These are phyloP conservation scores for Synergus laeviventris DNA, from an alignment of 2,888 invertebrate genomes.

Conservation along the genomic window DNA sequence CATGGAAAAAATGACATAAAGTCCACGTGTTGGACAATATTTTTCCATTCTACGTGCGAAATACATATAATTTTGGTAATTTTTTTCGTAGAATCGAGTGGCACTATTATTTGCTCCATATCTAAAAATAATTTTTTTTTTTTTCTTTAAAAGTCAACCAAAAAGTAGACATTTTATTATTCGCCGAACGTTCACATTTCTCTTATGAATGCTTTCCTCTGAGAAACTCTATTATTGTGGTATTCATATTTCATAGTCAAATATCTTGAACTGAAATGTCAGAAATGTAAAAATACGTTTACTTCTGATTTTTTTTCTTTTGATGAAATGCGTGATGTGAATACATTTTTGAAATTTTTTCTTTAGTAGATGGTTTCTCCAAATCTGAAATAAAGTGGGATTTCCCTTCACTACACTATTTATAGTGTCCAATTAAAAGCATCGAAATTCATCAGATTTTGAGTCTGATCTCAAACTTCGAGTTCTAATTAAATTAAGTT, in stretches of 20 bases:
- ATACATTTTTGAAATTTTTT: not conserved
- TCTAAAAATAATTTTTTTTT: no score
- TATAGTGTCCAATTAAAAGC: not conserved
- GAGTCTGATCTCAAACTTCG: not conserved
- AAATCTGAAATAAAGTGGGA: not conserved
- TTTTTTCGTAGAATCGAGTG: no score
- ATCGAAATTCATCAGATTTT: not conserved
- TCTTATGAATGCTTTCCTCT: not conserved
- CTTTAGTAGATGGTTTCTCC: no score
- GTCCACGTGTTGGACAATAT: no score
- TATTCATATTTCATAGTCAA: slow-evolving; percentile 23
- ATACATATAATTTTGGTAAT: no score
- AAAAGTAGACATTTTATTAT: slow-evolving; percentile 29
- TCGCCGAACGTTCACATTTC: slow-evolving; percentile 30
- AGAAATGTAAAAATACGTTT: not conserved
- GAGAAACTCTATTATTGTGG: slow-evolving; percentile 9
- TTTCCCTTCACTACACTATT: no score
- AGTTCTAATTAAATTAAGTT: no score
- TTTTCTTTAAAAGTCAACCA: slow-evolving; percentile 15
- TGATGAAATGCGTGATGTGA: not conserved
- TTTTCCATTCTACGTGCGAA: no score
- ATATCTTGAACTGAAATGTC: not conserved
- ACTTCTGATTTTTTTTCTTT: not conserved
- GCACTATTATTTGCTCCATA: no score
- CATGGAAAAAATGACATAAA: no score